Percentiles rank a stretch among this genome's conserved stretches.
These are phyloP conservation scores for Pristionchus exspectatus DNA, from an alignment of 2,888 invertebrate species.

Conservation along the genomic window DNA sequence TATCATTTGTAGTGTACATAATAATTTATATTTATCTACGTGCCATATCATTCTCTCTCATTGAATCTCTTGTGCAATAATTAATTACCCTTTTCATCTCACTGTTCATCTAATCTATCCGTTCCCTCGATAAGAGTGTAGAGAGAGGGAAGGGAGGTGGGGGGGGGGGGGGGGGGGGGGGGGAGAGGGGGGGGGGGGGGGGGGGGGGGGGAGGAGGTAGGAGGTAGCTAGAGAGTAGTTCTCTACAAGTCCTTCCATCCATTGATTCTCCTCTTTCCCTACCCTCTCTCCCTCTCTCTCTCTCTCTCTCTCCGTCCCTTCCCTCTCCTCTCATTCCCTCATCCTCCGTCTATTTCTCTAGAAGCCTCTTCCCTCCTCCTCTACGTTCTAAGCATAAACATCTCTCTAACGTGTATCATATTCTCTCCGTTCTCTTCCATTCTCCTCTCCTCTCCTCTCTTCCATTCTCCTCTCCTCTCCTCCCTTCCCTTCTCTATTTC, in stretches of 20 bases:
- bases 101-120: neutral
- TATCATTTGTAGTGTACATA: neutral
- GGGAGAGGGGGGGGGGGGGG: neutral
- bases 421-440: neutral
- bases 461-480: neutral
- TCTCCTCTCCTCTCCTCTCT: neutral
- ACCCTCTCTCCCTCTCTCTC: neutral
- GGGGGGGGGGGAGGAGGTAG: neutral
- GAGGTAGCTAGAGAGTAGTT: constrained; percentile 13
- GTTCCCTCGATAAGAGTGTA: neutral
- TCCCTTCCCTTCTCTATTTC: neutral
- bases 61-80: neutral
- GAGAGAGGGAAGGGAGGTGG: neutral
- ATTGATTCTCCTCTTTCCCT: constrained; percentile 37
- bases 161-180: neutral
- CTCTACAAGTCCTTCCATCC: constrained; percentile 36
- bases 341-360: neutral
- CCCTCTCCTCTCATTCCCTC: neutral
- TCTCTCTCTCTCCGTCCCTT: neutral
- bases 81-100: neutral
- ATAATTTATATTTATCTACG: neutral
- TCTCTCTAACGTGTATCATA: constrained; percentile 34
- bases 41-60: neutral
- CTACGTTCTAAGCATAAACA: constrained; percentile 45
- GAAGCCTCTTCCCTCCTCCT: constrained; percentile 10